Conservation (phyloP, 2,797 vertebrate genomes). For the Channa striata region DNA sequence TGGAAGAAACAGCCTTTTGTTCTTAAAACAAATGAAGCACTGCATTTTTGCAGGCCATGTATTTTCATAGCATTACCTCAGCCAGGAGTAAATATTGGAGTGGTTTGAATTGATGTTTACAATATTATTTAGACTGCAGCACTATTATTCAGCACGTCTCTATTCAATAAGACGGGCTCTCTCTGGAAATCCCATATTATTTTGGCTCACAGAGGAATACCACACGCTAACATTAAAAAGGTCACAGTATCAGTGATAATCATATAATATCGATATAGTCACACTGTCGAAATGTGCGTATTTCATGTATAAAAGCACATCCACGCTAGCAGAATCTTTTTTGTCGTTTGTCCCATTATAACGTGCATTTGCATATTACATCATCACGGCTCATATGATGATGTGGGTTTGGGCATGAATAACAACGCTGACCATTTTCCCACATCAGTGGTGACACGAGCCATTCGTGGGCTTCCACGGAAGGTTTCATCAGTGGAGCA, state of each 20-base stretch:
- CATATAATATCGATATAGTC: background rate
- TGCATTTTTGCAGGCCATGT: conserved; percentile 1
- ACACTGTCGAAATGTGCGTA: conserved; percentile 35
- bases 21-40: background rate
- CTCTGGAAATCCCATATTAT: conserved; percentile 66
- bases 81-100: conserved; percentile 32
- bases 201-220: conserved; percentile 57
- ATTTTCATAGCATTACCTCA: conserved; percentile 15
- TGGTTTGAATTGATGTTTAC: conserved; percentile 19
- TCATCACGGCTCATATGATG: background rate
- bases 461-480: conserved; percentile 32
- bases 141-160: conserved; percentile 16
- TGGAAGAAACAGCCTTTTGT: background rate
- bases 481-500: conserved; percentile 71
- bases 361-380: background rate
- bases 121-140: conserved; percentile 29
- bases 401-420: conserved; percentile 13
- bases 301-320: too few species aligned
- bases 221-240: conserved; percentile 45
- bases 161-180: conserved; percentile 55
- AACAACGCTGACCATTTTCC: conserved; percentile 35
- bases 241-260: conserved; percentile 38
- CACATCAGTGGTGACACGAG: conserved; percentile 42
- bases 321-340: too few species aligned
- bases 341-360: too few species aligned